These are phyloP conservation scores for Megaceryle maxima DNA, from an alignment of 2,113 vertebrate species.

Conservation along the genomic window DNA sequence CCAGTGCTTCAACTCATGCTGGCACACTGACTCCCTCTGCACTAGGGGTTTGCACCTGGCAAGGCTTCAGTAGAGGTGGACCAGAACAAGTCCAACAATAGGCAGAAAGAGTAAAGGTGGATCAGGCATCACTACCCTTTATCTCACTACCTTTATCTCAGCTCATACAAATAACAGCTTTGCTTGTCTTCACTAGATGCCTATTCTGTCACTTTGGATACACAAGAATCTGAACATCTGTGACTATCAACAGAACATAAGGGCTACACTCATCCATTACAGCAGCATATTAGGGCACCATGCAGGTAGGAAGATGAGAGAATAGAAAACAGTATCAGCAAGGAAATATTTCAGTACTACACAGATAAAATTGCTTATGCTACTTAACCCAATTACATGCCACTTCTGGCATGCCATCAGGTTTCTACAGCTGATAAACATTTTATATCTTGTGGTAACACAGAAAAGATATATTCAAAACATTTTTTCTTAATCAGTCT, in stretches of 20 bases:
- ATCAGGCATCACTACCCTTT: background rate
- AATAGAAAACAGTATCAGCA: background rate
- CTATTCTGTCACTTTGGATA: background rate
- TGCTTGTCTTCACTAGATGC: background rate
- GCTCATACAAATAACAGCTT: background rate
- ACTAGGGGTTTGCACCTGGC: background rate
- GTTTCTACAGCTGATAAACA: background rate
- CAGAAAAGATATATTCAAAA: background rate
- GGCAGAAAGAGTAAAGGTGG: background rate
- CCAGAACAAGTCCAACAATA: background rate
- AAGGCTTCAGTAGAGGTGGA: background rate
- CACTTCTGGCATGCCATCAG: background rate
- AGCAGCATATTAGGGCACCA: background rate
- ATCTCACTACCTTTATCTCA: background rate
- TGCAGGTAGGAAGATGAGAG: background rate
- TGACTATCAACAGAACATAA: background rate
- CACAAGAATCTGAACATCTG: background rate
- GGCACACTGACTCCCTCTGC: accelerated
- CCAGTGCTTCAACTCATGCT: background rate
- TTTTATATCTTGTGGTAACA: background rate
- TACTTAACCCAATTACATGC: background rate
- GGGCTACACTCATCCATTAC: background rate
- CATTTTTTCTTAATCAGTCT: background rate
- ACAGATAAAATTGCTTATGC: background rate
- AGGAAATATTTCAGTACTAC: background rate